phyloP scores from a whole-genome alignment of 1,140 invertebrate genomes.

The Adelges cooleyi region DNA sequence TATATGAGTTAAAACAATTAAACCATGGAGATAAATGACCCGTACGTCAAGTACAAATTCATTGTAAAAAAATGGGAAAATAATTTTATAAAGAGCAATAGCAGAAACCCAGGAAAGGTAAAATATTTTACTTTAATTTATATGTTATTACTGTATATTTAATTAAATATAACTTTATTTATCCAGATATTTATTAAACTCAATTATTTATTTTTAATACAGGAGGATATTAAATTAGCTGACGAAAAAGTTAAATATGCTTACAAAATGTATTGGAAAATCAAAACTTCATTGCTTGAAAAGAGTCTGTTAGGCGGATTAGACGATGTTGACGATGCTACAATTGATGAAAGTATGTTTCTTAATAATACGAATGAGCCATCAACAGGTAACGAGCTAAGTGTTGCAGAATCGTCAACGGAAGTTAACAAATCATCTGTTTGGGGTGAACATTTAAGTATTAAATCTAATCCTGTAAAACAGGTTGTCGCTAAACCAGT shows the following conservation, averaged over 20 bases:
- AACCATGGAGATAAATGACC: slow-evolving; percentile 14
- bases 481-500: slow-evolving; percentile 35
- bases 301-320: slow-evolving; percentile 48
- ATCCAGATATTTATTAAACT: neutral
- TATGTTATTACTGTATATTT: no score
- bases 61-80: slow-evolving; percentile 68
- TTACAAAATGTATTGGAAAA: slow-evolving; percentile 66
- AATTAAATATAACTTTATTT: no score
- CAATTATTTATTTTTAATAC: slow-evolving; percentile 34
- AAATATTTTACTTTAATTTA: neutral
- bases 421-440: slow-evolving; percentile 35
- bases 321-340: slow-evolving; percentile 5
- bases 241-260: slow-evolving; percentile 55
- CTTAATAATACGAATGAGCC: slow-evolving; percentile 34
- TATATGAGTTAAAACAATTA: neutral
- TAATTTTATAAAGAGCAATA: slow-evolving; percentile 54
- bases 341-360: neutral
- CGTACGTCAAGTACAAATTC: slow-evolving; percentile 49
- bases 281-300: slow-evolving; percentile 55
- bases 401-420: slow-evolving; percentile 34
- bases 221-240: slow-evolving; percentile 67
- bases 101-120: slow-evolving; percentile 60
- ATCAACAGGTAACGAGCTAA: slow-evolving; percentile 31
- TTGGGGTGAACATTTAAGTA: slow-evolving; percentile 49
- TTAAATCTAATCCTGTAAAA: slow-evolving; percentile 35